Evolutionary conservation across 30 jellyfish, hydroid and myxozoan genomes (phyloP).

Genomic region (Hydra vulgaris): DNA sequence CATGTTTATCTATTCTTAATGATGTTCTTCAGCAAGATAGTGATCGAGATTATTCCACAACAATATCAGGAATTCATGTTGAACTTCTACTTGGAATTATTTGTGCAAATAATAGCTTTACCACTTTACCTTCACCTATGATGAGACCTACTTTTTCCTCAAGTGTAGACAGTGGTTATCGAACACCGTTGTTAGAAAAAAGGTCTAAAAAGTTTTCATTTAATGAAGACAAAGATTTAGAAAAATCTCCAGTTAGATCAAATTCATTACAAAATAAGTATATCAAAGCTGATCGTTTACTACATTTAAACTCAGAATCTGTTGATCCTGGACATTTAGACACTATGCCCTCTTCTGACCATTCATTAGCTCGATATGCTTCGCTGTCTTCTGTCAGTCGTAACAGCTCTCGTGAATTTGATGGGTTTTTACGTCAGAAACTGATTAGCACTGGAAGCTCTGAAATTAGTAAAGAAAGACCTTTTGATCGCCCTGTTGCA

Average conservation of each 20-base stretch:
- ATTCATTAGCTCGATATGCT: conserved; percentile 2
- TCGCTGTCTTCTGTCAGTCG: conserved; percentile 1
- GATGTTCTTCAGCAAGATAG: conserved; percentile 76
- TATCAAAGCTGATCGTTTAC: conserved; percentile 6
- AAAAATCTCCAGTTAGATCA: neutral
- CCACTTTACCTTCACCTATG: neutral
- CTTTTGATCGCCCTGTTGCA: conserved; percentile 49
- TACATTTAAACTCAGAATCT: conserved; percentile 28
- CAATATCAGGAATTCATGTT: conserved; percentile 73
- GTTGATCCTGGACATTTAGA: conserved; percentile 68
- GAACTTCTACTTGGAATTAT: conserved; percentile 77
- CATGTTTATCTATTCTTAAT: conserved; percentile 73
- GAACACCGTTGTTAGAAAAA: conserved; percentile 17
- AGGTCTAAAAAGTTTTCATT: neutral
- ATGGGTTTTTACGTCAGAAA: neutral
- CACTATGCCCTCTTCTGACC: conserved; percentile 15
- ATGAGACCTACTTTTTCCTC: neutral
- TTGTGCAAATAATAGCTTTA: conserved; percentile 15
- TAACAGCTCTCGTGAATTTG: conserved; percentile 1
- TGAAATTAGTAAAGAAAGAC: neutral
- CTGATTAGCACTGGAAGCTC: conserved; percentile 25
- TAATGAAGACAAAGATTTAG: conserved; percentile 5
- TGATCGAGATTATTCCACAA: conserved; percentile 77
- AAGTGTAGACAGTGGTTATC: conserved; percentile 29
- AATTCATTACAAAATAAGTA: conserved; percentile 1